Evolutionary conservation across 2,888 invertebrate genomes (phyloP), one percentile per base, ranked within the genome.

Genomic region (Ochlodes sylvanus): DNA sequence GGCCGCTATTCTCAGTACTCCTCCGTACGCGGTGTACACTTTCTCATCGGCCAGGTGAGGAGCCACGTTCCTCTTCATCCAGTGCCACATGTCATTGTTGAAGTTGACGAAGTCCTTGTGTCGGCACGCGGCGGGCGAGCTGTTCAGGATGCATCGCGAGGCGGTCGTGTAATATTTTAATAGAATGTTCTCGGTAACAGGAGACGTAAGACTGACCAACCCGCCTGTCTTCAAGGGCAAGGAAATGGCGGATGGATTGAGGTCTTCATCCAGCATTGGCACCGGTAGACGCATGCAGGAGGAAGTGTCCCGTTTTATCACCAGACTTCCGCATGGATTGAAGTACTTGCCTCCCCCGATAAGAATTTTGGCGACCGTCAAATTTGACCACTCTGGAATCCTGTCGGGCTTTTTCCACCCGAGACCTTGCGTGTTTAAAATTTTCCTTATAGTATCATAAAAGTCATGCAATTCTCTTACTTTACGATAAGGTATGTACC

Each of bases 21-120:
- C 92, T 0, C 91, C 92, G 63, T 85, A 92, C 6, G 92, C 91
- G 12, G 88, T 76, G 64, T 89, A 93, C 47, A 92, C 76, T 58
- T 86, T 84, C 66, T 92, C 92, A 54, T 92, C 91, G 1, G 78
- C 73, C 5, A 93, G 80, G 72, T 88, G 91, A 7, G 90, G 87
- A 4, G 92, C 90, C 0, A 93, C 86, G 10, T 89, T 86, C 15
- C 84, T 83, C 72, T 91, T 90, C 89, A 93, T 87, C 92, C 92
- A 93, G 69, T 88, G 87, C 92, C 92, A 92, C 50, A 93, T 72
- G 27, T 89, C 90, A 64, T 87, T 89, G 71, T 92, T 90, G 61
- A 92, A 92, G 73, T 83, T 88, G 2, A 89, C 82, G 60, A 91
- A 91, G 74, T 92, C 92, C 0, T 80, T 69, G 72, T 91, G 90